Evolutionary conservation across 2,797 vertebrate species (phyloP).

Genomic region (Pseudocheirus occidentalis): DNA sequence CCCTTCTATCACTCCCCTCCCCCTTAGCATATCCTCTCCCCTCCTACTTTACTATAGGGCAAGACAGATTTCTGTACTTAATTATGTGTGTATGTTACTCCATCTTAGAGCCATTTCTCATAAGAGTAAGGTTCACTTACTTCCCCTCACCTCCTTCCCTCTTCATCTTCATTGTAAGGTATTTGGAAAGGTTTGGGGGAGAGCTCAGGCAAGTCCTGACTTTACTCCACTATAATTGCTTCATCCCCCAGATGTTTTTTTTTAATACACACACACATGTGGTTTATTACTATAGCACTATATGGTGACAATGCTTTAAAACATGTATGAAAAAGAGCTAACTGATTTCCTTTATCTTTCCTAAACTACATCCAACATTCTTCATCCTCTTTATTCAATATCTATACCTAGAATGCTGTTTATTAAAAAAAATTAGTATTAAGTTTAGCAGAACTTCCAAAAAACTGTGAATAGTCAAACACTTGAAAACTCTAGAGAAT

Average conservation of each 20-base stretch:
- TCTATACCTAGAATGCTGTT: not conserved
- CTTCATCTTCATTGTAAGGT: too few species aligned
- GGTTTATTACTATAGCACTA: not conserved
- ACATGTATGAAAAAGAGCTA: not conserved
- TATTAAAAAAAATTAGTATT: not conserved
- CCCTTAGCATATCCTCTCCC: too few species aligned
- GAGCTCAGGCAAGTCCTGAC: too few species aligned
- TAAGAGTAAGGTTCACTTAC: too few species aligned
- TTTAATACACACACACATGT: not conserved
- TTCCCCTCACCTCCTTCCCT: too few species aligned
- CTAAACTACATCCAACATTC: not conserved
- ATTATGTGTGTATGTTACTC: too few species aligned
- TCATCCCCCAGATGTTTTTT: not conserved
- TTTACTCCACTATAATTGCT: too few species aligned
- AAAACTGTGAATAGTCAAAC: not conserved
- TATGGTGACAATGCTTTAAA: not conserved
- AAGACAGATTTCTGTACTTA: too few species aligned
- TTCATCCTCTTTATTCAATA: not conserved
- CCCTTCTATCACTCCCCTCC: too few species aligned
- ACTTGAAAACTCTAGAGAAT: not conserved
- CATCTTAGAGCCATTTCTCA: too few species aligned
- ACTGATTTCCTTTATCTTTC: not conserved
- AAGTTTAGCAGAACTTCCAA: not conserved
- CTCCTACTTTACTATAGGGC: too few species aligned
- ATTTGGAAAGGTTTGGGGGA: too few species aligned